Evolutionary conservation across 2,797 vertebrate genomes (phyloP), one percentile per base, ranked within the genome.

Genomic region (Sebastiscus albofasciatus): DNA sequence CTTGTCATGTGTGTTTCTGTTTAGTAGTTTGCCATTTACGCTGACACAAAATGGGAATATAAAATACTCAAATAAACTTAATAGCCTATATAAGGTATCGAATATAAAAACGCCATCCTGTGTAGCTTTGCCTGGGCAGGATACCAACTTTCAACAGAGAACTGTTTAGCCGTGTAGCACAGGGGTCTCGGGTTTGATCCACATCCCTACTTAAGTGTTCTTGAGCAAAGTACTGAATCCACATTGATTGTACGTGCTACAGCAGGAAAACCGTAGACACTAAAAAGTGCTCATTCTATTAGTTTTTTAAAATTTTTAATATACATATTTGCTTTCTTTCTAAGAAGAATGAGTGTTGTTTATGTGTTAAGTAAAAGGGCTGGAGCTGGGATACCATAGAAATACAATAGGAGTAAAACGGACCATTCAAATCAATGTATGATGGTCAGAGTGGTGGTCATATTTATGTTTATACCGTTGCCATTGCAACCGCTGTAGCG

Each of bases 61-160:
- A 59, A 72, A 78, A 4, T 24, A 54, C 52, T n/a, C 52, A 67
- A 65, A 76, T 84, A 79, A 84, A 77, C 9, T 34, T 6, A 26
- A 42, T 24, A 34, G 27, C 27, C 26, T 13, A 16, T 68, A 29
- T 52, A 70, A n/a, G 5, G 3, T 27, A 33, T 5, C 12, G 1
- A n/a, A 46, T 36, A 36, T 65, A 39, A 68, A 60, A 71, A 12
- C 8, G 4, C 26, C n/a, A n/a, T 66, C 26, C n/a, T n/a, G 49
- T 24, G 34, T 14, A 5, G 12, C 39, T 79, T 34, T 22, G 55
- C 18, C 33, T 13, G 20, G 4, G 34, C 42, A 61, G 26, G 6
- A n/a, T 20, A n/a, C 26, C 20, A 24, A 20, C 36, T 49, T 61
- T 36, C 29, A 55, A 42, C 26, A 42, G 11, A 49, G 14, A 52